Conservation (phyloP, 2,888 invertebrate genomes). For the Podotricha telesiphe region DNA sequence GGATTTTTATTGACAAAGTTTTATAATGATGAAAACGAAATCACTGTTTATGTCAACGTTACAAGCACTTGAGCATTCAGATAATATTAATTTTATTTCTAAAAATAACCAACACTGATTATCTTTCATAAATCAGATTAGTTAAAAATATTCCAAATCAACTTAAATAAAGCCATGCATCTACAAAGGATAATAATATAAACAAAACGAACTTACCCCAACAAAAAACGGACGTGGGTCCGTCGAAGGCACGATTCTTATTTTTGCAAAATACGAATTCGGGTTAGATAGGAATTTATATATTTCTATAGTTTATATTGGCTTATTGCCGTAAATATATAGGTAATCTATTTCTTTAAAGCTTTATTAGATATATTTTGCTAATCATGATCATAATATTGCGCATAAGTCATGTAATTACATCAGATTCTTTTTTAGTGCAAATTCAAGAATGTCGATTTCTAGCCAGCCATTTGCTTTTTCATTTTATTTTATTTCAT, state of each 20-base stretch:
- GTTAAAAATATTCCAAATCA: conserved; percentile 14
- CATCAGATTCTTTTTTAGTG: conserved; percentile 79
- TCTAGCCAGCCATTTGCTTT: conserved; percentile 83
- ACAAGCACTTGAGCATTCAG: background rate
- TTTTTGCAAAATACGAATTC: conserved; percentile 66
- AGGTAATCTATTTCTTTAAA: conserved; percentile 64
- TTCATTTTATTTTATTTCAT: conserved; percentile 65
- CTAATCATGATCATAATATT: conserved; percentile 83
- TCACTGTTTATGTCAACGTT: background rate
- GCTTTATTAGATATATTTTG: conserved; percentile 79
- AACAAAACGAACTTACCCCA: conserved; percentile 67
- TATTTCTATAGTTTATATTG: conserved; percentile 59
- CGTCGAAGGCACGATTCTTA: conserved; percentile 61
- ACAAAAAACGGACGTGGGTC: conserved; percentile 71
- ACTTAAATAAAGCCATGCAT: conserved; percentile 31
- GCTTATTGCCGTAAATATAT: conserved; percentile 69
- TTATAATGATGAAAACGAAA: background rate
- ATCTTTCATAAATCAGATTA: conserved; percentile 8
- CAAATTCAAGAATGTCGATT: conserved; percentile 74
- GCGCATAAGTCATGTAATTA: conserved; percentile 85
- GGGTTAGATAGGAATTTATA: conserved; percentile 64
- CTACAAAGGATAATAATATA: conserved; percentile 47
- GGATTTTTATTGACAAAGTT: background rate
- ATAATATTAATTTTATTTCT: conserved; percentile 24
- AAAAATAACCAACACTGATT: conserved; percentile 34